A percentile compares a stretch with the other conserved stretches of the same genome.
Conservation (phyloP, 2,888 invertebrate genomes). For the Mayetiola destructor region DNA sequence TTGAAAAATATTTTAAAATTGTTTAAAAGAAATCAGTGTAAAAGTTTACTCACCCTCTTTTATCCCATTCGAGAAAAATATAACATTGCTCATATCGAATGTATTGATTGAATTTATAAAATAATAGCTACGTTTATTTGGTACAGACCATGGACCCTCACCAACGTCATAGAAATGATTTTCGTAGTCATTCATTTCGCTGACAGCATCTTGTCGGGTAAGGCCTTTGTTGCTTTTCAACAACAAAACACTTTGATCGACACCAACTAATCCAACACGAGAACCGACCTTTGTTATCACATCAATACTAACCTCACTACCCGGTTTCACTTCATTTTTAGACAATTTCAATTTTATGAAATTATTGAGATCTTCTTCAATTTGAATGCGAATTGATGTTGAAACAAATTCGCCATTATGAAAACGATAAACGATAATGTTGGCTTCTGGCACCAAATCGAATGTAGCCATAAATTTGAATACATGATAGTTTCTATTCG, state of each 20-base stretch:
- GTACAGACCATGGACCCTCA: neutral
- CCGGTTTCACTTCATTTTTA: conserved; percentile 50
- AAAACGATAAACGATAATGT: conserved; percentile 61
- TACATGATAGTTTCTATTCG: conserved; percentile 34
- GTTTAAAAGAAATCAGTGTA: too few relatives aligned
- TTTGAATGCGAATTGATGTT: conserved; percentile 67
- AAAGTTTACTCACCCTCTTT: too few relatives aligned
- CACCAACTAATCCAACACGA: conserved; percentile 64
- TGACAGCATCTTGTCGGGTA: conserved; percentile 19
- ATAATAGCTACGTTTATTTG: neutral
- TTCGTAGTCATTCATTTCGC: neutral
- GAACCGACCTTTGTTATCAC: conserved; percentile 67
- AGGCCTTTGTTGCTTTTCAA: conserved; percentile 57
- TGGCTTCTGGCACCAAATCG: conserved; percentile 62
- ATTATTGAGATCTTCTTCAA: conserved; percentile 58
- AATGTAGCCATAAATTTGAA: conserved; percentile 52
- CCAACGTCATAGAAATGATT: neutral
- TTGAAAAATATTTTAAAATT: too few relatives aligned
- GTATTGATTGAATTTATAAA: neutral
- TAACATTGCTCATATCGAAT: neutral
- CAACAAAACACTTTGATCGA: conserved; percentile 59
- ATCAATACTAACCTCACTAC: conserved; percentile 55
- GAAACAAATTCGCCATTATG: conserved; percentile 60
- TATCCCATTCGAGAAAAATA: conserved; percentile 3
- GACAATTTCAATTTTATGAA: conserved; percentile 18